Conservation (phyloP, 1,140 invertebrate genomes). For the Araneus ventricosus region DNA sequence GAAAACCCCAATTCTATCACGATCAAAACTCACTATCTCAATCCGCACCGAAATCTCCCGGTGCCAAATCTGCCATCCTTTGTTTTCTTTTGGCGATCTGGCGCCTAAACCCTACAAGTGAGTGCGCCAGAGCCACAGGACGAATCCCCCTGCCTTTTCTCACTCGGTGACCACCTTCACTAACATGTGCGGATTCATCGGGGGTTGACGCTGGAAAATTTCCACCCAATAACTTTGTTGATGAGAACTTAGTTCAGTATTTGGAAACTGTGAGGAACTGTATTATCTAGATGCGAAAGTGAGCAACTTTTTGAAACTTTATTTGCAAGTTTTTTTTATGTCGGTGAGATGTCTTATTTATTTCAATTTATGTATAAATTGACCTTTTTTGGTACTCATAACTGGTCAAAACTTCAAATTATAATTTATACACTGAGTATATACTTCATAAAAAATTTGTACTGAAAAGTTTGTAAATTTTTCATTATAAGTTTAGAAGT, state of each 20-base stretch:
- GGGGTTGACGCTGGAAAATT: background rate
- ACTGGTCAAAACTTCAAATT: too few species aligned
- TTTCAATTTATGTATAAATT: too few species aligned
- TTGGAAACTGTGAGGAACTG: background rate
- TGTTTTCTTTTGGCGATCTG: slow-evolving; percentile 33
- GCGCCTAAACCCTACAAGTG: slow-evolving; percentile 30
- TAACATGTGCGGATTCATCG: background rate
- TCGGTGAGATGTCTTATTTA: too few species aligned
- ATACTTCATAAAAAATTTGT: too few species aligned
- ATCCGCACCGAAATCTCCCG: background rate
- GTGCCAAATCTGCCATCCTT: background rate
- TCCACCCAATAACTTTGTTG: background rate
- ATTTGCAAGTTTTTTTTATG: background rate
- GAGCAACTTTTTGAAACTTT: background rate
- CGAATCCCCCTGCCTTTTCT: background rate
- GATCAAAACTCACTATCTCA: too few species aligned
- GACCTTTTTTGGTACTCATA: too few species aligned
- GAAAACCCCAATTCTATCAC: too few species aligned
- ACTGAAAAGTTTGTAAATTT: too few species aligned
- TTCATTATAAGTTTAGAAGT: too few species aligned
- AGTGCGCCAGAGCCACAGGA: background rate
- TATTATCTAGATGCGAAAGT: background rate
- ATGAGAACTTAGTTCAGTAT: background rate
- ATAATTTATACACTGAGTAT: too few species aligned
- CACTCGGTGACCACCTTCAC: background rate